phyloP scores from a whole-genome alignment of 2,113 vertebrate species.

The Protobothrops mucrosquamatus region DNA sequence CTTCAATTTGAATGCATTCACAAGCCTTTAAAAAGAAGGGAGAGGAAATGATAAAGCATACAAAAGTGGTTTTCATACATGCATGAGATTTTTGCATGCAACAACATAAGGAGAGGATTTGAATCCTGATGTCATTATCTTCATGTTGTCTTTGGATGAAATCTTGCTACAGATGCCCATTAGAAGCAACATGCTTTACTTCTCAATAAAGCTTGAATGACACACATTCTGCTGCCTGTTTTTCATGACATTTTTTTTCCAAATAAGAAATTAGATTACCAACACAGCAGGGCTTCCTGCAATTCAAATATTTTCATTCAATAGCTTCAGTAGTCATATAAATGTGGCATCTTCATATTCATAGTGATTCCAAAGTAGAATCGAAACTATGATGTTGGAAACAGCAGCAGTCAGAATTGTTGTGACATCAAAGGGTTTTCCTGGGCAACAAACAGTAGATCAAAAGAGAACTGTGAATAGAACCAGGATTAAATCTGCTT shows the following conservation, averaged over 20 bases:
- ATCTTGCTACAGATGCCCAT: neutral
- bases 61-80: neutral
- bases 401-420: conserved; percentile 42
- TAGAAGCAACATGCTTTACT: neutral
- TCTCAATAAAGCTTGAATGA: neutral
- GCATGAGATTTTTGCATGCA: neutral
- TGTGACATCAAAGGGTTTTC: conserved; percentile 51
- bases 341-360: conserved; percentile 54
- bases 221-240: too few species aligned
- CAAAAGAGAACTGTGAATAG: neutral
- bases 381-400: neutral
- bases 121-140: neutral
- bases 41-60: neutral
- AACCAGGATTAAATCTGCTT: too few species aligned
- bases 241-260: too few species aligned
- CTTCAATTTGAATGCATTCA: neutral
- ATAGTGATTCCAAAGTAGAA: conserved; percentile 58
- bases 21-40: neutral
- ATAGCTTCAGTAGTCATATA: conserved; percentile 45
- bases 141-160: neutral
- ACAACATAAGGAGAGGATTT: neutral
- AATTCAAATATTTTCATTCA: conserved; percentile 42
- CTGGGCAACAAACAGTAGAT: neutral
- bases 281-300: conserved; percentile 1
- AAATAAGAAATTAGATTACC: conserved; percentile 34